These are phyloP conservation scores for Euzetes globulus DNA, from an alignment of 2,888 invertebrate genomes.

Conservation along the genomic window DNA sequence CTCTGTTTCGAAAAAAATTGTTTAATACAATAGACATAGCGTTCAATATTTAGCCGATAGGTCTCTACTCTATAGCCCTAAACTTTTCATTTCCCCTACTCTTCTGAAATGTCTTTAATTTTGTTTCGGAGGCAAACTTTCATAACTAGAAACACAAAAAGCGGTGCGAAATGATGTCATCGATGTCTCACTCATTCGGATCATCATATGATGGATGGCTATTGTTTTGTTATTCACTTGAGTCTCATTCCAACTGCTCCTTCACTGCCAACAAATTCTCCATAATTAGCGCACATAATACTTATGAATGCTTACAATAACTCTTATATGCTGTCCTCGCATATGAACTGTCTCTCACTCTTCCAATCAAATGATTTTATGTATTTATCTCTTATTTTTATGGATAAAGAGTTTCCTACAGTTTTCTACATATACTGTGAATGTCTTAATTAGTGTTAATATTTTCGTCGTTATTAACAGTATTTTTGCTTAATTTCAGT, in stretches of 20 bases:
- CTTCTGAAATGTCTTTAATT: conserved; percentile 6
- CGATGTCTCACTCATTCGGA: conserved; percentile 13
- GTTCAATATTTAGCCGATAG: neutral
- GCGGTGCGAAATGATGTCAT: conserved; percentile 23
- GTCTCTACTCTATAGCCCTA: neutral
- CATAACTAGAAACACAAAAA: neutral
- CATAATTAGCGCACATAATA: conserved; percentile 18
- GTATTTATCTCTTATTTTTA: too few species aligned
- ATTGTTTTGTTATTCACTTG: conserved; percentile 3
- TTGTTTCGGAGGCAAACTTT: neutral
- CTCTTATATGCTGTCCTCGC: neutral
- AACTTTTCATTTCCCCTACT: neutral
- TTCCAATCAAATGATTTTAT: neutral
- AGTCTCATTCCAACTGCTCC: neutral
- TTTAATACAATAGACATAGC: conserved; percentile 1
- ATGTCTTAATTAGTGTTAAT: too few species aligned
- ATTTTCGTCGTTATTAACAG: too few species aligned
- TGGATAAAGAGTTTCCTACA: too few species aligned
- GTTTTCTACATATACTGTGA: too few species aligned
- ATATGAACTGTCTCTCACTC: neutral
- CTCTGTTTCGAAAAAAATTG: neutral
- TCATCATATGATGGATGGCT: conserved; percentile 26
- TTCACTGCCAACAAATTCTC: neutral
- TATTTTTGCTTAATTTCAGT: too few species aligned
- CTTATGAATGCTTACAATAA: neutral